Percentiles rank a stretch among this genome's conserved stretches.
These are phyloP conservation scores for Argyrosomus japonicus DNA, from an alignment of 2,113 vertebrate species.

Conservation along the genomic window DNA sequence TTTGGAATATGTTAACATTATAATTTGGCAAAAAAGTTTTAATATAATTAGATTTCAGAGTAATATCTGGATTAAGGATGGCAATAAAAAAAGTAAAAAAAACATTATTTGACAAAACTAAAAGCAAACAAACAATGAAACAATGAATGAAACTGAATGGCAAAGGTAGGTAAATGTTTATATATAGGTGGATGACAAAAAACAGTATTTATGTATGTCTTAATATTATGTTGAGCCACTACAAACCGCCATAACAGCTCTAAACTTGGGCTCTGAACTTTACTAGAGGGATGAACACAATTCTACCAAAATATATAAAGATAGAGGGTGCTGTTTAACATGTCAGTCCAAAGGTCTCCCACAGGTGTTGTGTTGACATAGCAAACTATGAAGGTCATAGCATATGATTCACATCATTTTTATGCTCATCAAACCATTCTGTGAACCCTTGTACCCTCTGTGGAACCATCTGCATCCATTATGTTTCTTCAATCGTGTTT, in stretches of 20 bases:
- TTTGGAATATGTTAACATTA: background rate
- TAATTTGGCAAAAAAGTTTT: background rate
- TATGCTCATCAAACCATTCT: background rate
- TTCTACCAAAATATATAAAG: background rate
- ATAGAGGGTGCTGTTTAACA: background rate
- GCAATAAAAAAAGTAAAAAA: background rate
- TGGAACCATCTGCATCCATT: conserved; percentile 9
- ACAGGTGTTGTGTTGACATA: background rate
- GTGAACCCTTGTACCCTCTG: background rate
- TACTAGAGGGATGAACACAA: background rate
- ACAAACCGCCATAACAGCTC: no score
- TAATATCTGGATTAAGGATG: background rate
- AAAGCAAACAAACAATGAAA: background rate
- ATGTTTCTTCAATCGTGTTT: conserved; percentile 6
- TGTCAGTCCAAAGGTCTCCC: background rate
- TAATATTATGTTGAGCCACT: background rate
- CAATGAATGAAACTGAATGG: background rate
- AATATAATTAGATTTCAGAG: background rate
- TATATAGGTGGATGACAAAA: background rate
- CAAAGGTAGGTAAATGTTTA: background rate
- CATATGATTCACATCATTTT: conserved; percentile 8
- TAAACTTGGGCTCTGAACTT: background rate
- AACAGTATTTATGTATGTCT: background rate
- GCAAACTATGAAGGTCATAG: background rate
- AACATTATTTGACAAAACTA: background rate